phyloP scores from a whole-genome alignment of 2,113 vertebrate genomes.

The Cyprichromis sp. region DNA sequence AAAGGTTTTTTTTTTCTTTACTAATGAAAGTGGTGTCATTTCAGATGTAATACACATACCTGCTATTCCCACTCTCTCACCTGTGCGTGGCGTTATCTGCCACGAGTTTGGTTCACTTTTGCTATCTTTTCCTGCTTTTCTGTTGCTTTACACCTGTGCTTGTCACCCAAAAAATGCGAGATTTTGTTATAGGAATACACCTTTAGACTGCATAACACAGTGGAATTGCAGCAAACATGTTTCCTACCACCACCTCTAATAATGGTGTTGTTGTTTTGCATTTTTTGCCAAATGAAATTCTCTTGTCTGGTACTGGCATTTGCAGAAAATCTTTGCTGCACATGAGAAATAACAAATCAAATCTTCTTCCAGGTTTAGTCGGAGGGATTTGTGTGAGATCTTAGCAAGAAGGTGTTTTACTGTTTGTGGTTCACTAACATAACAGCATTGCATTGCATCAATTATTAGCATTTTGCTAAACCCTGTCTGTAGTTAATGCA shows the following conservation, averaged over 20 bases:
- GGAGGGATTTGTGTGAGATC: not conserved
- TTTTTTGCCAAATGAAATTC: not conserved
- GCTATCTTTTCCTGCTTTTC: not conserved
- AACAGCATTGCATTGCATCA: not conserved
- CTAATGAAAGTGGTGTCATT: conserved; percentile 44
- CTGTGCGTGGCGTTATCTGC: not conserved
- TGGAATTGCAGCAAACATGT: not conserved
- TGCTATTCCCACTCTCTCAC: not conserved
- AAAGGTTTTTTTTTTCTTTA: conserved; percentile 51
- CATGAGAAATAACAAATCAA: not conserved
- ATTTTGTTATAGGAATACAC: not conserved
- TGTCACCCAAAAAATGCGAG: not conserved
- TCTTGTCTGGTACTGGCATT: not conserved
- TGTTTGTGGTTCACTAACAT: not conserved
- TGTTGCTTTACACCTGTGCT: not conserved
- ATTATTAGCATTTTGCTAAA: not conserved
- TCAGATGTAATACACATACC: conserved; percentile 18
- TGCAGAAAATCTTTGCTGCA: not conserved
- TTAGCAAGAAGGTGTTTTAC: not conserved
- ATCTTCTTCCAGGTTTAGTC: not conserved
- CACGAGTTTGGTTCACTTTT: not conserved
- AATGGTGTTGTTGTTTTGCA: not conserved
- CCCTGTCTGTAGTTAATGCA: not conserved
- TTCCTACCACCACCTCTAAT: not conserved
- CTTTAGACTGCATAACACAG: not conserved